These are phyloP conservation scores for Galaxias olidus DNA, from an alignment of 2,797 vertebrate genomes.

Conservation along the genomic window DNA sequence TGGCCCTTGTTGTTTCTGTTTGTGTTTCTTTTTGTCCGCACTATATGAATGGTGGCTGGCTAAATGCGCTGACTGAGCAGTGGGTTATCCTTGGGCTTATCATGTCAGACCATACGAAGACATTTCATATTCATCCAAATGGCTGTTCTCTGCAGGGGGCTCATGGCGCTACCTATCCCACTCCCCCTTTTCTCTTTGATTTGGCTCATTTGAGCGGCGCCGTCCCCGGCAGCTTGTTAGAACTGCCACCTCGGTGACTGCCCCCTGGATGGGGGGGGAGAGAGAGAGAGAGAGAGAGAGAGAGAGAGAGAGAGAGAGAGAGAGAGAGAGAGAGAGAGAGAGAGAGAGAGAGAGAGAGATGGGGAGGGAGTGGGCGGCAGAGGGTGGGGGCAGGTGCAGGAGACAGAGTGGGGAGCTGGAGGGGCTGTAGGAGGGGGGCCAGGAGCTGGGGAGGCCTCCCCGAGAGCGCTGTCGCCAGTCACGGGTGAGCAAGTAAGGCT, in stretches of 20 bases:
- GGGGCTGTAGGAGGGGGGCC: constrained; percentile 51
- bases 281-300: constrained; percentile 34
- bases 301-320: constrained; percentile 27
- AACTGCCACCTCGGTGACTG: constrained; percentile 82
- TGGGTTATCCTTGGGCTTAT: constrained; percentile 76
- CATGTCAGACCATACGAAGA: constrained; percentile 79
- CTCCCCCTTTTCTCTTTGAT: constrained; percentile 80
- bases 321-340: too few species aligned
- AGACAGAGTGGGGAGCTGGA: constrained; percentile 6
- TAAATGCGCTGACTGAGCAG: constrained; percentile 54
- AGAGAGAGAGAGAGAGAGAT: constrained; percentile 54
- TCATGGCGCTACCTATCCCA: constrained; percentile 74
- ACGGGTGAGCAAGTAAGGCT: constrained; percentile 73
- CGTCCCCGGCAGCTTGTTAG: constrained; percentile 82
- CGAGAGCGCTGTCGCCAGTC: constrained; percentile 71
- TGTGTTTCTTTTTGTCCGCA: constrained; percentile 7
- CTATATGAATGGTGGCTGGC: constrained; percentile 42
- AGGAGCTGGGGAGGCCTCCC: constrained; percentile 70
- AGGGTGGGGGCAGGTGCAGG: constrained; percentile 51
- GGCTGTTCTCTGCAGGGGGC: constrained; percentile 77
- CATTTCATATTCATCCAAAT: constrained; percentile 81
- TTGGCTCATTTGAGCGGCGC: constrained; percentile 81
- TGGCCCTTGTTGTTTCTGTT: constrained; percentile 52
- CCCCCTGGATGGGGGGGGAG: constrained; percentile 72
- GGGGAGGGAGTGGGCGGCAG: constrained; percentile 64